Base-by-base conservation (phyloP, 2,113 vertebrate genomes). In the Atherinomorus stipes region DNA sequence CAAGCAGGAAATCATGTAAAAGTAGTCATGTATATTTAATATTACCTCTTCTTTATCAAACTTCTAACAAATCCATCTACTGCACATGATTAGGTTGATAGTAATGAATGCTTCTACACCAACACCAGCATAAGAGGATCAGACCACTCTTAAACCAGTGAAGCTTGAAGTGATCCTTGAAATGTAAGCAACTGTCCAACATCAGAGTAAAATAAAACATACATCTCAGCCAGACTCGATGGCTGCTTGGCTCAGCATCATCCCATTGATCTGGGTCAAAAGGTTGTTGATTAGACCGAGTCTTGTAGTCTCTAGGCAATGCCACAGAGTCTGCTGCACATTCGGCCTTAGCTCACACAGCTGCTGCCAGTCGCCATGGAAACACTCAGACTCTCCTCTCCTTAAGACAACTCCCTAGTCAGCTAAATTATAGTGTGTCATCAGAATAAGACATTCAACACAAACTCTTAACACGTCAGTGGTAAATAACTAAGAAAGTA, bases 251-350 rank as follows among this genome's bases (percentile, higher is more conserved):
- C 79, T 74, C 79, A 65, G 84, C 64, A 70, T 56, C 86, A 49
- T 49, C 26, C 21, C 82, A 93, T 92, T 89, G 90, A 93, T 90
- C 87, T 84, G 82, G 92, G 92, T 93, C 90, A 92, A 90, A 88
- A 88, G 90, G 93, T 91, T 90, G 70, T 81, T 82, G 91, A 93
- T 91, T 80, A 88, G 78, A 78, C 80, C 1, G 63, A 76, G 86
- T 67, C 74, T 68, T 37, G 28, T 64, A 61, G 86, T 86, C 81
- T 86, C 88, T 68, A 74, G 61, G 90, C 88, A 82, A 87, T 89
- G 88, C 85, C 84, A 84, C 83, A 86, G 74, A 84, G 91, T 87
- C 88, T 90, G 85, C 76, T 82, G 76, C 89, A 88, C 88, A 81
- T 85, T 82, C 69, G n/a, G 81, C 75, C 60, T 75, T 71, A 12